A percentile compares a stretch with the other conserved stretches of the same genome.
These are phyloP conservation scores for Cheilosia grossa DNA, from an alignment of 2,888 invertebrate genomes.

Conservation along the genomic window DNA sequence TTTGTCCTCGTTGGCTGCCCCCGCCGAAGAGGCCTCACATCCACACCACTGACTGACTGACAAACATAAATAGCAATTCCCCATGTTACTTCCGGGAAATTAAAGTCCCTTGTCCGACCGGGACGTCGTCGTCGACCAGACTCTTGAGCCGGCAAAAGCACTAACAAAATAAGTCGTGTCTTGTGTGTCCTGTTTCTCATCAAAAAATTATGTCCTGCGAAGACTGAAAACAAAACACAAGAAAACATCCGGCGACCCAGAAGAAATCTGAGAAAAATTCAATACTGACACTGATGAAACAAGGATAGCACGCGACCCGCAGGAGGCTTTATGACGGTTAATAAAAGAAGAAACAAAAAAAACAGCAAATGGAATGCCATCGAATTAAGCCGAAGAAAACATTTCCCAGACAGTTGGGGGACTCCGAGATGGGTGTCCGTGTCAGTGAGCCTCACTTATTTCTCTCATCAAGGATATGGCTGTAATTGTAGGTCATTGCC, in stretches of 20 bases:
- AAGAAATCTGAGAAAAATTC: conserved; percentile 1
- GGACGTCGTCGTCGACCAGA: conserved; percentile 18
- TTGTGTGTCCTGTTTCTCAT: conserved; percentile 31
- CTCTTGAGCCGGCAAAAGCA: conserved; percentile 9
- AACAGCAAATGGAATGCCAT: conserved; percentile 51
- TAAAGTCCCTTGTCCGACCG: conserved; percentile 79
- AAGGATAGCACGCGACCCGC: conserved; percentile 50
- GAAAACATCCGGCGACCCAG: not conserved
- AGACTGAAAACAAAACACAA: conserved; percentile 1
- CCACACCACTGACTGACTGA: conserved; percentile 35
- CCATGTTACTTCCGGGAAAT: conserved; percentile 82
- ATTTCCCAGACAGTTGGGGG: conserved; percentile 7
- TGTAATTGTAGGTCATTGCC: conserved; percentile 61
- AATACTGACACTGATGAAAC: conserved; percentile 8
- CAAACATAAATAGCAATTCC: conserved; percentile 78
- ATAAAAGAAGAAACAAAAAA: conserved; percentile 55
- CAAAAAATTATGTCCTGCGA: too few species aligned
- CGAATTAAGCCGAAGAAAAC: conserved; percentile 52
- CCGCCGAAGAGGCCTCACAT: conserved; percentile 22
- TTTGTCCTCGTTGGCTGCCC: conserved; percentile 15
- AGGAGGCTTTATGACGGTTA: conserved; percentile 62
- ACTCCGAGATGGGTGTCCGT: not conserved
- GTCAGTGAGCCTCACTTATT: conserved; percentile 57
- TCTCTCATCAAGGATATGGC: conserved; percentile 68
- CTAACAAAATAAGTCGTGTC: conserved; percentile 42